phyloP scores from a whole-genome alignment of 2,888 invertebrate genomes.

The Conistra vaccinii region DNA sequence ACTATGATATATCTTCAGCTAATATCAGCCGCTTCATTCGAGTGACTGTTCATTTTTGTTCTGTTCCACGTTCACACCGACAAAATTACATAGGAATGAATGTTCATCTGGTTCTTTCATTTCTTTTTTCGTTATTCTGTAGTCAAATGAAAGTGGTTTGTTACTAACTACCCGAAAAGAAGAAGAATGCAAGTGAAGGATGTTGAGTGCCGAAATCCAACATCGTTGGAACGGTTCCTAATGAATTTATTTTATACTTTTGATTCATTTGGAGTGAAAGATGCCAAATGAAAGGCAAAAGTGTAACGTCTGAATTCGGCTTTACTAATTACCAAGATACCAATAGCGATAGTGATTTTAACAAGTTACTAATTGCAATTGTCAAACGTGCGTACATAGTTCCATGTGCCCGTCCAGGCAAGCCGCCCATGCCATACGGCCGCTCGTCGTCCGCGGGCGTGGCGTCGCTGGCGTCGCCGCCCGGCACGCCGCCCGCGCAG shows the following conservation, averaged over 20 bases:
- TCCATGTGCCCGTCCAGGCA: slow-evolving; percentile 76
- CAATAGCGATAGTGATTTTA: no score
- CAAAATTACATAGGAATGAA: not conserved
- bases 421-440: slow-evolving; percentile 93
- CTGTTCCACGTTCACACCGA: not conserved
- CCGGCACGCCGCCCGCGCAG: slow-evolving; percentile 79
- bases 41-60: not conserved
- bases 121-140: not conserved
- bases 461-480: slow-evolving; percentile 82
- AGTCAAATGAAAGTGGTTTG: no score
- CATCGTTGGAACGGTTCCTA: not conserved
- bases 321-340: no score
- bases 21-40: no score
- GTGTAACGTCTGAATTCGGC: not conserved
- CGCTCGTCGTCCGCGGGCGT: slow-evolving; percentile 91
- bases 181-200: not conserved
- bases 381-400: not conserved
- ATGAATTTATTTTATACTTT: not conserved
- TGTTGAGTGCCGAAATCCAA: not conserved
- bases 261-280: not conserved
- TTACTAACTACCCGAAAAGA: no score
- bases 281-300: not conserved
- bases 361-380: not conserved
- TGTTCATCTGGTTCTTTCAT: not conserved
- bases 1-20: not conserved